phyloP scores from a whole-genome alignment of 2,888 invertebrate species.

The Melikaiella ostensackeni region DNA sequence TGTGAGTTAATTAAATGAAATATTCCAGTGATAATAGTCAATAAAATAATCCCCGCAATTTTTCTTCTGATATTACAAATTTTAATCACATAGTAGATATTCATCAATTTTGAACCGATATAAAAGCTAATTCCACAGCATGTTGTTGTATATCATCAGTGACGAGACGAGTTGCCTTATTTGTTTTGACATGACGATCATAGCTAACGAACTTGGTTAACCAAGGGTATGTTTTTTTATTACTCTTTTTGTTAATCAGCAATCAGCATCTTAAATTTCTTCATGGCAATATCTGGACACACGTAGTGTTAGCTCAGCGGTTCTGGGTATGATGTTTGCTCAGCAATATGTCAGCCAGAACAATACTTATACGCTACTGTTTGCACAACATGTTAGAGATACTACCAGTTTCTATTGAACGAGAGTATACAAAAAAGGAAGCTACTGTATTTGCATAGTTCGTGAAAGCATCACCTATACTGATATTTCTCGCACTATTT shows the following conservation, averaged over 20 bases:
- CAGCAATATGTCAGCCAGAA: constrained; percentile 3
- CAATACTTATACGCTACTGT: constrained; percentile 4
- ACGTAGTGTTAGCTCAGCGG: not conserved
- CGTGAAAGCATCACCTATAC: not conserved
- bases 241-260: not conserved
- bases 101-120: too few species aligned
- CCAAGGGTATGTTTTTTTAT: not conserved
- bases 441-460: constrained; percentile 11
- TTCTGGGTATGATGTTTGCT: not conserved
- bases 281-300: not conserved
- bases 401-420: not conserved
- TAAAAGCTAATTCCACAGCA: too few species aligned
- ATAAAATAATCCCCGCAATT: too few species aligned
- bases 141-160: not conserved
- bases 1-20: too few species aligned
- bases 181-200: not conserved
- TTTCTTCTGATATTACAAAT: too few species aligned
- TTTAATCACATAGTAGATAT: too few species aligned
- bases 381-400: not conserved
- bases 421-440: not conserved
- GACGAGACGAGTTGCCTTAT: too few species aligned
- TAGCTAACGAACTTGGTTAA: not conserved
- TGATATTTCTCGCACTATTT: not conserved
- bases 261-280: not conserved
- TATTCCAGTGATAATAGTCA: too few species aligned